These are phyloP conservation scores for Archivesica marissinica DNA, from an alignment of 1,140 invertebrate genomes.

Conservation along the genomic window DNA sequence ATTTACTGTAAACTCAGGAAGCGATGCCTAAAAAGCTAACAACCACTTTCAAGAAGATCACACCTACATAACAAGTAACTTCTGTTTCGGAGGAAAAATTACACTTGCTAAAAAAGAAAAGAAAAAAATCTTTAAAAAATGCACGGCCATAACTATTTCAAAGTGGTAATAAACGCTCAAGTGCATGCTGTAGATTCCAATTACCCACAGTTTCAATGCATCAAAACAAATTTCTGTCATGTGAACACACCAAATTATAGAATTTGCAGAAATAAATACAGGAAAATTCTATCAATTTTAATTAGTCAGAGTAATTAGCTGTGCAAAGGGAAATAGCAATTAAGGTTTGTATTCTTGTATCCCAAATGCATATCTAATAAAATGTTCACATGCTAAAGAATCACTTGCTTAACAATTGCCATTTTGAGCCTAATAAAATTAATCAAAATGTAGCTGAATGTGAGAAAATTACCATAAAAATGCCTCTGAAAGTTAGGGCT, in stretches of 20 bases:
- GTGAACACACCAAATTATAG: constrained; percentile 52
- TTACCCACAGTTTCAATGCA: constrained; percentile 23
- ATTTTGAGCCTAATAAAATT: constrained; percentile 55
- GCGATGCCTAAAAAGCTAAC: no score
- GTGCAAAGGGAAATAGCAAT: constrained; percentile 46
- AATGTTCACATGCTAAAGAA: constrained; percentile 41
- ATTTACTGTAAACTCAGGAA: no score
- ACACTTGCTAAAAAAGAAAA: no score
- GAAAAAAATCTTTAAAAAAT: not conserved
- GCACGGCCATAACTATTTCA: not conserved
- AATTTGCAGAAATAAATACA: constrained; percentile 45
- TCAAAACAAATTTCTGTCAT: constrained; percentile 53
- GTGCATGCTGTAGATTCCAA: constrained; percentile 20
- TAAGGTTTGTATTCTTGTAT: constrained; percentile 39
- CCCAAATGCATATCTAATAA: constrained; percentile 61
- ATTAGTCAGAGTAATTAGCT: constrained; percentile 50
- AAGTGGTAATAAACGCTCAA: constrained; percentile 26
- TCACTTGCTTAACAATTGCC: constrained; percentile 46
- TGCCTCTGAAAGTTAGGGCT: constrained; percentile 32
- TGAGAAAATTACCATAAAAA: constrained; percentile 64
- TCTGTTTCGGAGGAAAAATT: no score
- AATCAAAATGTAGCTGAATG: constrained; percentile 52
- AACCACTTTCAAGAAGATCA: no score
- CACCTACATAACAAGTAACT: no score
- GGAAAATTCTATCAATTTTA: constrained; percentile 58